Base-by-base conservation (phyloP, 2,888 invertebrate species). In the Caenorhabditis drosophilae region DNA sequence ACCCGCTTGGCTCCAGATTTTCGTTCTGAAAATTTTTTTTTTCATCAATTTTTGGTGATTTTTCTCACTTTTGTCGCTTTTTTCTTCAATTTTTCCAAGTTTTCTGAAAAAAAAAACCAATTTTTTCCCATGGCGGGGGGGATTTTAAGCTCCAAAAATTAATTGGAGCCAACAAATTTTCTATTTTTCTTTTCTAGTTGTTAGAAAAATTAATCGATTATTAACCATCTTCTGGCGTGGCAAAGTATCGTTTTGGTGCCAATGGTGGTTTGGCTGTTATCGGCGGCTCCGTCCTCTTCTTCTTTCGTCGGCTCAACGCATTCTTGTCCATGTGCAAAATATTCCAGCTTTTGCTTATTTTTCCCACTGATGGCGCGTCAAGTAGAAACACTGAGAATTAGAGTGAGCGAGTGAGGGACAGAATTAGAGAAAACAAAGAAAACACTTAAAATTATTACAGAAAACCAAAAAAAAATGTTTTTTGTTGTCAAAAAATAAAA, bases 241-340 rank as follows among this genome's bases (percentile, higher is more conserved):
- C 42, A 23, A 7, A 12, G 15, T 9, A 27, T 45, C 44, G 9
- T 18, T 2, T 44, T 31, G 63, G 57, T 16, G 53, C 52, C n/a
- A 31, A 41, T 27, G 63, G 63, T 22, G 63, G 63, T 41, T 36
- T 48, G 2, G 49, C 63, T 7, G 63, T 63, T 41, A 63, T 57
- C 40, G 20, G 27, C 36, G 7, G 53, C 25, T 15, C 47, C 31
- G 18, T 49, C 16, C 4, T 18, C 44, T 35, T 55, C 57, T 31
- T 36, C 44, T 26, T 38, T 31, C 4, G 48, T 57, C 31, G 56
- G 46, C 16, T 53, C 45, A n/a, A n/a, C n/a, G n/a, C n/a, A n/a
- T n/a, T n/a, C n/a, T n/a, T n/a, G n/a, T n/a, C n/a, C n/a, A n/a
- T n/a, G n/a, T n/a, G n/a, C n/a, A n/a, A n/a, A n/a, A n/a, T n/a